Evolutionary conservation across 2,113 vertebrate species (phyloP), one percentile per base, ranked within the genome.

Genomic region (Rhinoptilus africanus): DNA sequence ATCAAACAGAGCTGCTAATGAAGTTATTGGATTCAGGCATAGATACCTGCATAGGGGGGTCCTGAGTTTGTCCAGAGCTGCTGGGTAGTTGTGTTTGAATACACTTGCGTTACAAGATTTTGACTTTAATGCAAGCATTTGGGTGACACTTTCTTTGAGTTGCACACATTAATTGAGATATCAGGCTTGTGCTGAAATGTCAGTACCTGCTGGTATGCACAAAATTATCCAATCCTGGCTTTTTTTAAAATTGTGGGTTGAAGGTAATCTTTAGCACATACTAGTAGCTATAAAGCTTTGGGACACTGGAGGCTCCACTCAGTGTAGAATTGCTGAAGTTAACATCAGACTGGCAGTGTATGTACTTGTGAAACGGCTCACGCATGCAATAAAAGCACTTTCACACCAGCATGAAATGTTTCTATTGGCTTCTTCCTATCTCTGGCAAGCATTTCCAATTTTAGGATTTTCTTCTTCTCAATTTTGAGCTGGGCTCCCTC

Each of bases 361-460:
- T 18, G 54, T 88, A 37, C 85, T 48, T 88, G 86, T 72, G 77
- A 93, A 93, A 75, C 8, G 71, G 71, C 85, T 93, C 78, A 68
- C 7, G 3, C 45, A 7, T 82, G 82, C 71, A 47, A 19, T 59
- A 28, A 64, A 84, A 75, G 51, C 39, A 60, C 62, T 94, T 96
- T 92, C 80, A 96, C 84, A 93, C 77, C 69, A 85, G 43, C 67
- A 37, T 18, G 9, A 79, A 68, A 66, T 28, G n/a, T 69, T 94
- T 83, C 91, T 81, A 1, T 93, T 89, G 81, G 77, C 62, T 94
- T n/a, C 74, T 50, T 51, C 71, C 35, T 34, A 28, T 94, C 69
- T 88, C 62, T 59, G 73, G 87, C 53, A 85, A 89, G 47, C 24
- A 12, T 75, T 92, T 93, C 84, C 81, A 87, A 63, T 96, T 94